Conservation (phyloP, 2,797 vertebrate genomes). For the Bovichtus variegatus region DNA sequence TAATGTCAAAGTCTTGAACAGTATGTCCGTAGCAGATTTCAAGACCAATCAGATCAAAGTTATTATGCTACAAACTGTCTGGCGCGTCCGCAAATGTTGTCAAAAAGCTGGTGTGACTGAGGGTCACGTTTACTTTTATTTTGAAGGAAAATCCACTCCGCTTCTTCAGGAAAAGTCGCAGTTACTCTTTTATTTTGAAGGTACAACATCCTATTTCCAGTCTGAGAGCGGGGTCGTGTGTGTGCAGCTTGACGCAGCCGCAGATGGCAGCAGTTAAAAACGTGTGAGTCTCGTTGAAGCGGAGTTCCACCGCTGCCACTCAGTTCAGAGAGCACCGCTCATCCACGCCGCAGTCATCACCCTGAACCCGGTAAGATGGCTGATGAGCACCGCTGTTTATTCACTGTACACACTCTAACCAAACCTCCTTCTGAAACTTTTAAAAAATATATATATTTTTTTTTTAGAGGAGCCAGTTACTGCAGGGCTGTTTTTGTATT, state of each 20-base stretch:
- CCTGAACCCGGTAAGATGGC: slow-evolving; percentile 60
- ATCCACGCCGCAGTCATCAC: slow-evolving; percentile 36
- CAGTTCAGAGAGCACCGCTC: slow-evolving; percentile 7
- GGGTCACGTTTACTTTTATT: slow-evolving; percentile 39
- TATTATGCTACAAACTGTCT: too few relatives aligned
- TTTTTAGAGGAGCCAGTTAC: not conserved
- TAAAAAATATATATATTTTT: too few relatives aligned
- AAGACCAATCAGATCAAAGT: too few relatives aligned
- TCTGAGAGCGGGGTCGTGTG: not conserved
- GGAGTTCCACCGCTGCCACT: slow-evolving; percentile 27
- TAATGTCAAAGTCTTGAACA: too few relatives aligned
- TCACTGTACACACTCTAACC: not conserved
- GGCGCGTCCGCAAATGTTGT: not conserved
- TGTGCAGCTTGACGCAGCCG: slow-evolving; percentile 11
- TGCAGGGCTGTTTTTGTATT: not conserved
- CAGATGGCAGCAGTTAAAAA: slow-evolving; percentile 27
- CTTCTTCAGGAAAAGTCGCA: not conserved
- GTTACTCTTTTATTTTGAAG: slow-evolving; percentile 41
- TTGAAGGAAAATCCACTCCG: slow-evolving; percentile 31
- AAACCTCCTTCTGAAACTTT: not conserved
- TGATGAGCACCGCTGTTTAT: not conserved
- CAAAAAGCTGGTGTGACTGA: not conserved
- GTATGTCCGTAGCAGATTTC: too few relatives aligned
- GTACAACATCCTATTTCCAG: not conserved
- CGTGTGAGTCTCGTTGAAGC: slow-evolving; percentile 30